phyloP scores from a whole-genome alignment of 2,113 vertebrate species.

The Plotosus lineatus region DNA sequence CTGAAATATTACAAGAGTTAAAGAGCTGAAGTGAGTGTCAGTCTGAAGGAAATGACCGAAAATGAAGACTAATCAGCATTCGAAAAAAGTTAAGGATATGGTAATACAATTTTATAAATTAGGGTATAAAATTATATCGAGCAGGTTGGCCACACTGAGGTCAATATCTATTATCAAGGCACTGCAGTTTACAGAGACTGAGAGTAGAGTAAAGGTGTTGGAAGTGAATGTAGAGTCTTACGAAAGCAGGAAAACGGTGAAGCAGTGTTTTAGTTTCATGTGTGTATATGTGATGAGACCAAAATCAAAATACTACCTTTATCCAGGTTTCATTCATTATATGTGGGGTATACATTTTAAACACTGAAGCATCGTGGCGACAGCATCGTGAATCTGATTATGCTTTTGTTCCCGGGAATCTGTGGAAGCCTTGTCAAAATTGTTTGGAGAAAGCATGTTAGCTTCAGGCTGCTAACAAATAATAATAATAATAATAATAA shows the following conservation, averaged over 20 bases:
- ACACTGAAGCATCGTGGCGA: not conserved
- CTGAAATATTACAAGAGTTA: not conserved
- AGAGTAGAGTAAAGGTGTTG: not conserved
- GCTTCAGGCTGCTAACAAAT: no score
- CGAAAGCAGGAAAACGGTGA: not conserved
- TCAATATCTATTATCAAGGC: not conserved
- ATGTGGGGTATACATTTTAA: not conserved
- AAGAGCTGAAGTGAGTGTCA: not conserved
- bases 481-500: no score
- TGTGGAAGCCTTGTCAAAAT: not conserved
- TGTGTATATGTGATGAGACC: not conserved
- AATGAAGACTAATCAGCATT: not conserved
- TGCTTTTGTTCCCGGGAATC: not conserved
- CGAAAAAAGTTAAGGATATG: not conserved
- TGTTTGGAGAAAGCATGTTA: not conserved
- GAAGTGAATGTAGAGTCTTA: not conserved
- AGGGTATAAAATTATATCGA: not conserved
- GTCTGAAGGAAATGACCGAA: not conserved
- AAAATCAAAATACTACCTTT: not conserved
- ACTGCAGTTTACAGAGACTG: not conserved
- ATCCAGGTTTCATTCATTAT: not conserved
- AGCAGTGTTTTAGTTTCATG: not conserved
- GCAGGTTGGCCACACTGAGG: not conserved
- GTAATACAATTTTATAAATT: not conserved
- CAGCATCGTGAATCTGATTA: not conserved